Evolutionary conservation across 2,888 invertebrate species (phyloP).

Genomic region (Papilio demoleus): DNA sequence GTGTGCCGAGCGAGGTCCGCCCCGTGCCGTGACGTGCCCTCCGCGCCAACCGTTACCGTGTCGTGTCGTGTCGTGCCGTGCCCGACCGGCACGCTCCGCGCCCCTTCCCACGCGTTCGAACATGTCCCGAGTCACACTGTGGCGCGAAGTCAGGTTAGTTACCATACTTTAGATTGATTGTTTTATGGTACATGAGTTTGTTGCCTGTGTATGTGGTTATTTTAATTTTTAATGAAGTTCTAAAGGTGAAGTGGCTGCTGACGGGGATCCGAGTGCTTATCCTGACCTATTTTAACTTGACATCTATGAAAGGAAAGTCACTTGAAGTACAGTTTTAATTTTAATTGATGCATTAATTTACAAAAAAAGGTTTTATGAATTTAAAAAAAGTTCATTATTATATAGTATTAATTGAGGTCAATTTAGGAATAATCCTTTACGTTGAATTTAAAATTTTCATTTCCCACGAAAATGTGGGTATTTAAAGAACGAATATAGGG

Average conservation of each 20-base stretch:
- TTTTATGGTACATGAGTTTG: constrained; percentile 29
- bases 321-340: constrained; percentile 45
- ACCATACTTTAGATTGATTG: constrained; percentile 37
- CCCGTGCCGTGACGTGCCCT: constrained; percentile 44
- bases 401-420: neutral
- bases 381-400: neutral
- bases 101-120: constrained; percentile 51
- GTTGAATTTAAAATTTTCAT: neutral
- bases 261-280: constrained; percentile 48
- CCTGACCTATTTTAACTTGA: constrained; percentile 53
- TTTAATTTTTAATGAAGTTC: constrained; percentile 44
- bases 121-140: constrained; percentile 60
- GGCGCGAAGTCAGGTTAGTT: constrained; percentile 57
- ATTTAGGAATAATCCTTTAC: neutral
- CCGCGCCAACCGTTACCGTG: constrained; percentile 46
- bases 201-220: constrained; percentile 10
- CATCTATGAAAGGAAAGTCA: constrained; percentile 46
- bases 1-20: constrained; percentile 51
- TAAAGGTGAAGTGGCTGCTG: constrained; percentile 46
- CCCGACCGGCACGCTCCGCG: constrained; percentile 48
- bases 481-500: too few species aligned
- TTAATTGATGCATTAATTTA: constrained; percentile 44
- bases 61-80: constrained; percentile 40
- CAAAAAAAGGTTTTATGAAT: constrained; percentile 23
- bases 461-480: neutral